Evolutionary conservation across 1,140 invertebrate genomes (phyloP).

Genomic region (Bombus polaris): DNA sequence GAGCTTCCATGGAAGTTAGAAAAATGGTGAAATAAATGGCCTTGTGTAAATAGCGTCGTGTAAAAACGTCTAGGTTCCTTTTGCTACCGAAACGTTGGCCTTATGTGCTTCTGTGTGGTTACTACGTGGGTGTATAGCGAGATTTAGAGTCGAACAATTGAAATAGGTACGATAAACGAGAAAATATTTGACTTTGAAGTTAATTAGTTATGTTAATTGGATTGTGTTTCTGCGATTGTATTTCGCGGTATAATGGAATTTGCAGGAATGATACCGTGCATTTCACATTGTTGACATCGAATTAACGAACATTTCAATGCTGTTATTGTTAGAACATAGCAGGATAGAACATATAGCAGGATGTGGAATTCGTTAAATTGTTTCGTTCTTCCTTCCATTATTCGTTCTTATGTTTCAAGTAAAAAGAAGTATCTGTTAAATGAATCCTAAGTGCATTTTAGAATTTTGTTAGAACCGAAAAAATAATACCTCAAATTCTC

Average conservation of each 20-base stretch:
- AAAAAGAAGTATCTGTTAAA: too few species aligned
- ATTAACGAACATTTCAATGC: not conserved
- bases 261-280: not conserved
- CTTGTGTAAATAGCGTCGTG: not conserved
- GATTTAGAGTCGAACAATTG: not conserved
- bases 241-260: not conserved
- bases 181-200: constrained; percentile 17
- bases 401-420: not conserved
- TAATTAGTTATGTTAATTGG: constrained; percentile 18
- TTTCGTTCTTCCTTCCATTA: not conserved
- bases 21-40: constrained; percentile 17
- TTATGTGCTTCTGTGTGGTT: not conserved
- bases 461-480: too few species aligned
- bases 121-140: too few species aligned
- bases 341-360: not conserved
- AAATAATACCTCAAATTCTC: too few species aligned
- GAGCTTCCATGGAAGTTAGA: constrained; percentile 4
- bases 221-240: not conserved
- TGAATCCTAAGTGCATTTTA: too few species aligned
- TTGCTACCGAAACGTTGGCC: not conserved
- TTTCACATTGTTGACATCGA: not conserved
- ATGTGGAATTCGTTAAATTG: not conserved
- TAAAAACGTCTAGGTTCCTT: not conserved
- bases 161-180: not conserved
- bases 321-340: not conserved